Evolutionary conservation across 2,113 vertebrate species (phyloP), one percentile per base, ranked within the genome.

Genomic region (Columba livia): DNA sequence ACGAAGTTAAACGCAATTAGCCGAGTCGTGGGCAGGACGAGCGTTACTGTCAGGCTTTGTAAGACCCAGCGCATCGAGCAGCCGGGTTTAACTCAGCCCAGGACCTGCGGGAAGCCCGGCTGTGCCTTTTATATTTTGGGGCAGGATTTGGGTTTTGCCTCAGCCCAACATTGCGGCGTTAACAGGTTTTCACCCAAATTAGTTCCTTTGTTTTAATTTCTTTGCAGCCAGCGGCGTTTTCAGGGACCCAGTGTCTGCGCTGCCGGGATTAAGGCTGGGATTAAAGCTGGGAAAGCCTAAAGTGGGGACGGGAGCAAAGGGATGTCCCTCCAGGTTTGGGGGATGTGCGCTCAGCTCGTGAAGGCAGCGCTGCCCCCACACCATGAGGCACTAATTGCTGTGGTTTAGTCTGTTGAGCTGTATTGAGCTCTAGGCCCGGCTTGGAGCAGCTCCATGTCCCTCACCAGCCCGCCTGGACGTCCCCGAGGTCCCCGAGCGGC

Each of bases 91-190:
- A 25, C 5, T 15, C 72, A 8, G 7, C 23, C 25, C 1, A 2
- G 58, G 58, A 11, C 23, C 7, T 47, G 44, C 44, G 44, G 44
- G 44, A 8, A 47, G 18, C 44, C 44, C 44, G 18, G 44, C 44
- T 47, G 18, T 18, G 44, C 44, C 44, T 47, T 47, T 17, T 9
- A 8, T 44, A 19, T 19, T 47, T 19, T 18, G 26, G 66, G 50
- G 48, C 25, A 17, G 66, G 56, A 18, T 47, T 62, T 2, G 7
- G 25, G 36, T 56, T 83, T 62, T 31, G 0, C 36, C 38, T 38
- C 2, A 5, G 8, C 1, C 44, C 15, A 11, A 2, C 3, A 3
- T 20, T 25, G 18, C 1, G 1, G 56, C 19, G 7, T 14, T 70
- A 32, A 24, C 3, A 3, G 21, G 44, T 47, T 47, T 47, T 18